Evolutionary conservation across 1,140 invertebrate species (phyloP).

Genomic region (Theocolax elegans): DNA sequence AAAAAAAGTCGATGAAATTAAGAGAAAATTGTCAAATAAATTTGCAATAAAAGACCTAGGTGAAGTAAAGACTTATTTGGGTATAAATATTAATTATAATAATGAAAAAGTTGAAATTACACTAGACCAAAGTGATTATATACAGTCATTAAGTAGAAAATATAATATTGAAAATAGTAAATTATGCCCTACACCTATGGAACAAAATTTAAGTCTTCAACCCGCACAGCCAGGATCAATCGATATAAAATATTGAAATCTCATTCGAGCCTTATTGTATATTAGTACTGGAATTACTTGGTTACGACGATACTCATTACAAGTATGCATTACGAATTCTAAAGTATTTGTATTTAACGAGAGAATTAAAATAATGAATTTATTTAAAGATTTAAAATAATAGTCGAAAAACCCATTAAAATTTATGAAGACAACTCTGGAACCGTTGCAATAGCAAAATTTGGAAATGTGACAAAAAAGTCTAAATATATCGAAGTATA

Average conservation of each 20-base stretch:
- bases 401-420: background rate
- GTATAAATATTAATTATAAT: slow-evolving; percentile 1
- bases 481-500: slow-evolving; percentile 3
- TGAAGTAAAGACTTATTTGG: slow-evolving; percentile 1
- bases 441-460: background rate
- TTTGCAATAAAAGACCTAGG: slow-evolving; percentile 30
- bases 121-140: background rate
- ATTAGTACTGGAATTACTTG: background rate
- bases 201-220: slow-evolving; percentile 10
- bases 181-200: background rate
- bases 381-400: background rate
- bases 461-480: background rate
- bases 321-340: background rate
- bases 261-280: background rate
- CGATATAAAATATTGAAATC: slow-evolving; percentile 4
- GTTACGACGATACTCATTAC: background rate
- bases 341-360: slow-evolving; percentile 3
- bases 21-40: background rate
- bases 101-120: background rate
- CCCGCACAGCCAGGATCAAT: background rate
- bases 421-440: background rate
- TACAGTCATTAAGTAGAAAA: background rate
- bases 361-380: slow-evolving; percentile 1
- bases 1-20: slow-evolving; percentile 1
- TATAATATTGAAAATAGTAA: background rate